phyloP scores from a whole-genome alignment of 2,113 vertebrate species.

The Nicator chloris region DNA sequence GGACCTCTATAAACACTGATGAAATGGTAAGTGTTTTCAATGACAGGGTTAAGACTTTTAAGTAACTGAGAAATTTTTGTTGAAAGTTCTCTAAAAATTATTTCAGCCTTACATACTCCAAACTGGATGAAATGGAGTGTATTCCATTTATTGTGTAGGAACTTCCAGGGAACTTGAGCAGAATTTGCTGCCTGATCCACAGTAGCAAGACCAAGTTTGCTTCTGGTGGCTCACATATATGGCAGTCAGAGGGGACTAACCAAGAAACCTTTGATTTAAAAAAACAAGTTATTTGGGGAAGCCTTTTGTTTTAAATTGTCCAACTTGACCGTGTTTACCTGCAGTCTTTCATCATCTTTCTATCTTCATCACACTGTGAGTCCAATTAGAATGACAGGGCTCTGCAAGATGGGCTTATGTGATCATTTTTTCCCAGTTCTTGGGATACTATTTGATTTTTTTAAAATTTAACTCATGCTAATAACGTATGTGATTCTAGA shows the following conservation, averaged over 20 bases:
- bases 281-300: not conserved
- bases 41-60: not conserved
- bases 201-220: not conserved
- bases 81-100: not conserved
- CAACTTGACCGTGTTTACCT: not conserved
- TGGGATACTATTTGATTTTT: not conserved
- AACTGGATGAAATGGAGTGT: not conserved
- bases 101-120: not conserved
- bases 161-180: not conserved
- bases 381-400: not conserved
- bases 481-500: not conserved
- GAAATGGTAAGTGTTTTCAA: constrained; percentile 86
- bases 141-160: not conserved
- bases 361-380: not conserved
- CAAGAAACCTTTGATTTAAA: not conserved
- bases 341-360: not conserved
- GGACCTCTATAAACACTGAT: constrained; percentile 91
- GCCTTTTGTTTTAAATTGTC: not conserved
- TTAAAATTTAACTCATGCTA: not conserved
- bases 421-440: not conserved
- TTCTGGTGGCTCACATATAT: not conserved
- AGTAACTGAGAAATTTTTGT: not conserved
- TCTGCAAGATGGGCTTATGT: not conserved
- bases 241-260: not conserved
- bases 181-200: not conserved